Percentiles rank a stretch among this genome's conserved stretches.
phyloP scores from a whole-genome alignment of 2,113 vertebrate species.

The Tragelaphus strepsiceros region DNA sequence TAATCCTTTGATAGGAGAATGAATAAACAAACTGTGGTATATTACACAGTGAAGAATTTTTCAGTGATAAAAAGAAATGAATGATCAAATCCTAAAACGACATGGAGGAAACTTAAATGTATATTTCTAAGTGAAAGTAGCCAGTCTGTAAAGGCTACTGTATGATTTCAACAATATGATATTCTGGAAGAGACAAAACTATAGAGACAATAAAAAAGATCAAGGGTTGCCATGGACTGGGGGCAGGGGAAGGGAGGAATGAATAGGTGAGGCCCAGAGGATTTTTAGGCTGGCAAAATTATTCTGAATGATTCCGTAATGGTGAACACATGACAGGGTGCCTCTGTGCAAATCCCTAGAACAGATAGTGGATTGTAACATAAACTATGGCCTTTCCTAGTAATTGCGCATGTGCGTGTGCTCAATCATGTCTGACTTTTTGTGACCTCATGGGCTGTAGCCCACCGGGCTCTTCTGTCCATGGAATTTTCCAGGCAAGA shows the following conservation, averaged over 20 bases:
- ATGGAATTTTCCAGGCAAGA: neutral
- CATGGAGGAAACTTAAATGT: neutral
- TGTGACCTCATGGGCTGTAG: neutral
- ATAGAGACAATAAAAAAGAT: neutral
- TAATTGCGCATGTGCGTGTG: neutral
- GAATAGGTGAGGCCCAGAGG: neutral
- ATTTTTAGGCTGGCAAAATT: neutral
- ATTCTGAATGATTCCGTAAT: neutral
- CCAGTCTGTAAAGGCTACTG: neutral
- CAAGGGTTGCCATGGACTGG: neutral
- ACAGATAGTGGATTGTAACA: neutral
- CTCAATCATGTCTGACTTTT: neutral
- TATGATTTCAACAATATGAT: neutral
- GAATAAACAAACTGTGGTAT: neutral
- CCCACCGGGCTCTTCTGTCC: neutral
- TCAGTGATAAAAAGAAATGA: neutral
- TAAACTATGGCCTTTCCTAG: neutral
- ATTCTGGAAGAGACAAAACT: neutral
- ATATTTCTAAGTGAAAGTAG: neutral
- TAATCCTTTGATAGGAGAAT: neutral
- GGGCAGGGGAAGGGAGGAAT: no score
- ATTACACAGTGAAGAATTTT: neutral
- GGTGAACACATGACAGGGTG: neutral
- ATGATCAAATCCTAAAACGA: neutral
- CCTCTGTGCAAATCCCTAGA: neutral